phyloP scores from a whole-genome alignment of 2,888 invertebrate species.

The Eutolmus rufibarbis region DNA sequence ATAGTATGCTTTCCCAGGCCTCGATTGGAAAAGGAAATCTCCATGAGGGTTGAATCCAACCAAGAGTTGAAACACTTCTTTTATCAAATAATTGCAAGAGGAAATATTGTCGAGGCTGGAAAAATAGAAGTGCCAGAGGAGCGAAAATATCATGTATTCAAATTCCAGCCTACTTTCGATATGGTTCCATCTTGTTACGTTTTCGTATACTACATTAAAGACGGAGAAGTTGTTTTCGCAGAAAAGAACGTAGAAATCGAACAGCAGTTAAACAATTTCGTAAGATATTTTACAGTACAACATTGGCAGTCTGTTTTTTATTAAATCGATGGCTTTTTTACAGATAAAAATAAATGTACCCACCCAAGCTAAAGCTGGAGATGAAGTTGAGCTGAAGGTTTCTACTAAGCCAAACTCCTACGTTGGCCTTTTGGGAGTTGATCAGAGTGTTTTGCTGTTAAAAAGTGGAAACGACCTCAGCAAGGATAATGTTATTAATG shows the following conservation, averaged over 20 bases:
- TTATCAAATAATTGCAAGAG: constrained; percentile 82
- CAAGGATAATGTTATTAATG: constrained; percentile 67
- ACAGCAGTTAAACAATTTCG: constrained; percentile 78
- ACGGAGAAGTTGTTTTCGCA: constrained; percentile 81
- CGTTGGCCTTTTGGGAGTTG: constrained; percentile 87
- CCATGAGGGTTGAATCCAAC: constrained; percentile 77
- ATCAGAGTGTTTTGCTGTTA: constrained; percentile 79
- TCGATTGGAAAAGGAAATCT: constrained; percentile 73
- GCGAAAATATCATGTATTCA: constrained; percentile 57
- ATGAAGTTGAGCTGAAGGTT: constrained; percentile 78
- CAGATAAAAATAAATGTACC: constrained; percentile 74
- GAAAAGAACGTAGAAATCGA: constrained; percentile 81
- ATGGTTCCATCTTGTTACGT: constrained; percentile 83
- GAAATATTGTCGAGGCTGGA: constrained; percentile 76
- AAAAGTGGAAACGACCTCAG: constrained; percentile 70
- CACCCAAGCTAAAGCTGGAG: constrained; percentile 76
- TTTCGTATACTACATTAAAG: constrained; percentile 78
- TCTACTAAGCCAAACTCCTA: constrained; percentile 84
- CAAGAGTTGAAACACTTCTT: constrained; percentile 76
- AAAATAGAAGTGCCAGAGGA: constrained; percentile 20
- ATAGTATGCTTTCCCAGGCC: constrained; percentile 56
- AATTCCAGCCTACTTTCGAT: constrained; percentile 73
- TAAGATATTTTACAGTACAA: constrained; percentile 57
- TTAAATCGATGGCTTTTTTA: neutral
- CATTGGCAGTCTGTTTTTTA: neutral